Evolutionary conservation across 2,888 invertebrate genomes (phyloP), one percentile per base, ranked within the genome.

Genomic region (Lasioglossum lativentre): DNA sequence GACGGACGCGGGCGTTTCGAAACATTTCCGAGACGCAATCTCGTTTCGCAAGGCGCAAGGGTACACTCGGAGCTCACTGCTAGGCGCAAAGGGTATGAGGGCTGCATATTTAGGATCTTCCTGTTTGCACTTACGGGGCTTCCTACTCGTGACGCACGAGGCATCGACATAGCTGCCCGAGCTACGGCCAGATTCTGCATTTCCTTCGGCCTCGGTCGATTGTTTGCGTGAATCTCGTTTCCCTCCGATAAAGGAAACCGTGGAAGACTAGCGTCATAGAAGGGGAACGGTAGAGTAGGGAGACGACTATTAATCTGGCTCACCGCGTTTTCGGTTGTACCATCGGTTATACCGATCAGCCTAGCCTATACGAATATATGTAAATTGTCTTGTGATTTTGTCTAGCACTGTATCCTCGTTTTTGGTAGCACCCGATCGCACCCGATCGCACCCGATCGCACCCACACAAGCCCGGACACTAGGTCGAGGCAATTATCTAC

Each of bases 91-190:
- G 70, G 79, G 80, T 80, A 89, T 56, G 88, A 85, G 80, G 56
- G 72, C 42, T 85, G 85, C 80, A 80, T 89, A 82, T 86, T 89
- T 88, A 88, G 79, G 80, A 83, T 82, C 83, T 76, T 86, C 88
- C 82, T 89, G 89, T 86, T 89, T 88, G 82, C 80, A 42, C 88
- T 82, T 78, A 72, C 80, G 66, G 68, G 45, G 71, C 52, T 88
- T 83, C 82, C 80, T 78, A 80, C 78, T 56, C 40, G 47, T 73
- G 68, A 81, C 56, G 73, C 86, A 78, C 78, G 79, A 45, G 77
- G 63, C 75, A 47, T 66, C 77, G 75, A 77, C 78, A 70, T 72
- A 80, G 86, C 73, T 38, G 78, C 56, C 52, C 63, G 30, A 79
- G 73, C 40, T 78, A 59, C 73, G 27, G 27, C 71, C 63, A 68